Percentiles rank a stretch among this genome's conserved stretches.
Conservation (phyloP, 2,888 invertebrate species). For the Omphaloscelis lunosa region DNA sequence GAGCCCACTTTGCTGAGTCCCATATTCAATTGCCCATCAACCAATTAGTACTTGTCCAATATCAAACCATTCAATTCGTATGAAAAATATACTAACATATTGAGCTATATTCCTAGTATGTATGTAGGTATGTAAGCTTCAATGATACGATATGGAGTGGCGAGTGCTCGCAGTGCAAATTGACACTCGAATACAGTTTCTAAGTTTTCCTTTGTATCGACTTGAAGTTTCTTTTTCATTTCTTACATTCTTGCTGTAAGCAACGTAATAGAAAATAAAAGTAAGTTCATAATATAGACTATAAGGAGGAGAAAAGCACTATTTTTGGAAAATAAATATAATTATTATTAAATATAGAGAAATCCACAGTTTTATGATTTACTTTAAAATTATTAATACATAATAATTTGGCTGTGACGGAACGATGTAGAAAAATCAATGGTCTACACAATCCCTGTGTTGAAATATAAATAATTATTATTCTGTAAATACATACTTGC, state of each 20-base stretch:
- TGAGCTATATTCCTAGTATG: background rate
- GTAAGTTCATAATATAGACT: background rate
- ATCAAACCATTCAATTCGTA: slow-evolving; percentile 25
- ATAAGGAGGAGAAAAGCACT: background rate
- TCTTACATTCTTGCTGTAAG: background rate
- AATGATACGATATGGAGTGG: slow-evolving; percentile 28
- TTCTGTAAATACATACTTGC: no score
- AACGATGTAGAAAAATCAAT: no score
- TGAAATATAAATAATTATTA: no score
- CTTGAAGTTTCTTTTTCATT: slow-evolving; percentile 7
- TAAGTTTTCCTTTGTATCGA: slow-evolving; percentile 23
- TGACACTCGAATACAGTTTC: slow-evolving; percentile 40
- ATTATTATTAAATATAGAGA: no score
- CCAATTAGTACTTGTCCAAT: slow-evolving; percentile 11
- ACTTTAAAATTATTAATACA: no score
- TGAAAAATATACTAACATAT: background rate
- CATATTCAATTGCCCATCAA: background rate
- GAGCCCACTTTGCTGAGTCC: background rate
- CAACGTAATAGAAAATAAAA: background rate
- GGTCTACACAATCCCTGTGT: no score
- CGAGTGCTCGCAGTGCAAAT: slow-evolving; percentile 22
- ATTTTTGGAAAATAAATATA: background rate
- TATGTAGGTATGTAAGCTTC: slow-evolving; percentile 3
- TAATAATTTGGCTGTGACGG: no score
- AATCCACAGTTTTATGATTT: no score